Conservation (phyloP, 2,797 vertebrate genomes). For the Furcifer pardalis region DNA sequence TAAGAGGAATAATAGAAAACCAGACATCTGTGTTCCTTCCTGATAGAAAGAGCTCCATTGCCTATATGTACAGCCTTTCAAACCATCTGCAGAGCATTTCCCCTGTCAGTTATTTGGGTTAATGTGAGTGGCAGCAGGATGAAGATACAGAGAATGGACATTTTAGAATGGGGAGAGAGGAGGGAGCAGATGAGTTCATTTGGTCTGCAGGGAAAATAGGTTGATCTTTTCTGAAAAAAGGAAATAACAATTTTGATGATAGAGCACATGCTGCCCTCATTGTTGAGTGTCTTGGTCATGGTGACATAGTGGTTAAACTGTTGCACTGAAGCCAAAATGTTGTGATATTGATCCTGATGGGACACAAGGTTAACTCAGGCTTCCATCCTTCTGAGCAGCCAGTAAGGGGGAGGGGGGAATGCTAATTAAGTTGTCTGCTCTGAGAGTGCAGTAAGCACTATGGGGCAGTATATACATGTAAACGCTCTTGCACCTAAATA, state of each 20-base stretch:
- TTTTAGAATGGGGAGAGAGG: background rate
- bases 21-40: constrained; percentile 53
- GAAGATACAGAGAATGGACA: constrained; percentile 10
- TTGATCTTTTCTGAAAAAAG: background rate
- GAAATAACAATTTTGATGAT: background rate
- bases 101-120: constrained; percentile 6
- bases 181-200: background rate
- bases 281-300: background rate
- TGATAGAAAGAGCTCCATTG: constrained; percentile 32
- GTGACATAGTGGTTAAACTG: no score
- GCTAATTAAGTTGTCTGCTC: no score
- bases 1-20: constrained; percentile 38
- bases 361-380: no score
- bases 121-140: background rate
- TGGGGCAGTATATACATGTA: no score
- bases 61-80: constrained; percentile 30
- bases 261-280: background rate
- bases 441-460: no score
- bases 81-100: constrained; percentile 17
- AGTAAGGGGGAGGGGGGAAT: no score
- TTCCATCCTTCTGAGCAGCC: no score
- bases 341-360: no score
- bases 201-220: background rate
- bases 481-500: no score
- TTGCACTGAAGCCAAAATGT: no score